A percentile compares a stretch with the other conserved stretches of the same genome.
Evolutionary conservation across 2,113 vertebrate species (phyloP).

Genomic region (Dasyurus viverrinus): DNA sequence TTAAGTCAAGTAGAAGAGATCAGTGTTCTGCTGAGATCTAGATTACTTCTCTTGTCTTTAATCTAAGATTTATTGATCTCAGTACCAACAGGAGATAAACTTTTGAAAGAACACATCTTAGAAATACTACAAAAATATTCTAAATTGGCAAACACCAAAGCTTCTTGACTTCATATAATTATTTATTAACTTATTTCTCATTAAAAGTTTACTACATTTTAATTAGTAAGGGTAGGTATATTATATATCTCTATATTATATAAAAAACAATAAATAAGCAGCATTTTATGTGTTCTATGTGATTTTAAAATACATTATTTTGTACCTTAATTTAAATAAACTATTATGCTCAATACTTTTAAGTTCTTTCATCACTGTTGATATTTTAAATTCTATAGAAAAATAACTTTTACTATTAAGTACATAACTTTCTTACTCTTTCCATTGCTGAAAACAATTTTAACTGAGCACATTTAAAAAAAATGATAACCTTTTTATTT

Average conservation of each 20-base stretch:
- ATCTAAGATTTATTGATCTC: neutral
- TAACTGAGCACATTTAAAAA: neutral
- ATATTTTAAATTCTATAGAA: neutral
- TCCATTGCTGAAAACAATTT: neutral
- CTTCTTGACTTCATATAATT: neutral
- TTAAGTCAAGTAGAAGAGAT: neutral
- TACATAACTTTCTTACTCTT: neutral
- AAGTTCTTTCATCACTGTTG: neutral
- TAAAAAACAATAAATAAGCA: neutral
- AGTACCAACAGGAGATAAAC: neutral
- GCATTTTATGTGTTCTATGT: neutral
- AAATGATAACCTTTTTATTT: too few species aligned
- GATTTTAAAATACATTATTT: neutral
- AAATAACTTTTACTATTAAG: neutral
- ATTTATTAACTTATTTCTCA: neutral
- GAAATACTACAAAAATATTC: neutral
- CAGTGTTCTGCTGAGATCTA: neutral
- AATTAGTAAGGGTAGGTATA: neutral
- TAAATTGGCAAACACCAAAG: neutral
- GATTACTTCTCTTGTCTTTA: neutral
- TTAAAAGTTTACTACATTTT: slow-evolving; percentile 21
- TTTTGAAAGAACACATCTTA: neutral
- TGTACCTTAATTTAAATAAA: neutral
- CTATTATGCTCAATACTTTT: neutral
- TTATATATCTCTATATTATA: neutral